Base-by-base conservation (phyloP, 2,888 invertebrate genomes). In the Doris montereyensis region DNA sequence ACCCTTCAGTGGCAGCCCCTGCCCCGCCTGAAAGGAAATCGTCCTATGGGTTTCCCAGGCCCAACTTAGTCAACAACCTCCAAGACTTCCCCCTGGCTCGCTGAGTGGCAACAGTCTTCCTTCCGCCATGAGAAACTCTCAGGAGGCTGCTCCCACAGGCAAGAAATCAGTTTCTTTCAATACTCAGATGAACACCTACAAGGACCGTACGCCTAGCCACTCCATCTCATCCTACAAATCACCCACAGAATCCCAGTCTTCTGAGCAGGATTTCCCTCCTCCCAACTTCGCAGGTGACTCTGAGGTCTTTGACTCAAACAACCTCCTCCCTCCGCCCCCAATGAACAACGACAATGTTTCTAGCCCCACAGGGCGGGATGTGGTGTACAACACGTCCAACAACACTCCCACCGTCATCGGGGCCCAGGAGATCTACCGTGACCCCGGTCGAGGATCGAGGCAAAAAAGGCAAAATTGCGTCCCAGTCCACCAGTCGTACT, bases 371-470 rank as follows among this genome's bases (percentile, higher is more conserved):
- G 24, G 34, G 24, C 3, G 41, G 1, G 71, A 71, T 5, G 82
- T 85, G 13, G 81, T 82, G 72, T 87, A 87, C 76, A 81, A 81
- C 60, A 84, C 86, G 71, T 79, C 92, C 83, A 93, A 93, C 85
- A 95, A 95, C 87, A 97, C 97, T 80, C 98, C 97, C 30, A 97
- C 97, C 84, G 98, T 99, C 77, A 97, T 99, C 90, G 99, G 99
- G 85, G 96, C 98, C 81, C 98, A 99, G 93, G 99, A 99, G 93
- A 96, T 99, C 77, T 99, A 99, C 92, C 95, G 97, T 88, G 98
- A 98, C 93, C 98, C 98, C 94, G 98, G 85, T 94, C 95, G 87
- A 94, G 95, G 79, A 95, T 97, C n/a, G 93, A 97, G 85, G 96
- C 96, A 1, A 96, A 96, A 80, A 87, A 87, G 80, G 86, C 87